phyloP scores from a whole-genome alignment of 2,113 vertebrate genomes.

The Myrmecophaga tridactyla region DNA sequence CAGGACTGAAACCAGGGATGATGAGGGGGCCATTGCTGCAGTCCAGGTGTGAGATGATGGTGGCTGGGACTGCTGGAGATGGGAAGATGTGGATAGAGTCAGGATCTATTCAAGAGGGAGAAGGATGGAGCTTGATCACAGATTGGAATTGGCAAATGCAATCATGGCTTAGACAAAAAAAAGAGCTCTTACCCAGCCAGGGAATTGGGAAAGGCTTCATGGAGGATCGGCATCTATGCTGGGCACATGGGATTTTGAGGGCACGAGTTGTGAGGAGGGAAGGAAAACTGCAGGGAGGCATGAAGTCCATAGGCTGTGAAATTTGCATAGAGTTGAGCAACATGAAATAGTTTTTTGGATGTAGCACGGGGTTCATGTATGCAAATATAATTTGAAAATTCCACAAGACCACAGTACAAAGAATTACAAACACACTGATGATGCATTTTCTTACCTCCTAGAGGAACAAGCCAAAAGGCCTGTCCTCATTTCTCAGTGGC shows the following conservation, averaged over 20 bases:
- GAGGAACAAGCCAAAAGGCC: not conserved
- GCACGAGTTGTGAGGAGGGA: not conserved
- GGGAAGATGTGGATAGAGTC: not conserved
- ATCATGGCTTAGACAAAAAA: not conserved
- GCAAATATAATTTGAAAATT: not conserved
- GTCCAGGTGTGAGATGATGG: not conserved
- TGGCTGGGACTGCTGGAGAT: too few species aligned
- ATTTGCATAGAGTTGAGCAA: not conserved
- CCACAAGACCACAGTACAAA: not conserved
- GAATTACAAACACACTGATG: not conserved
- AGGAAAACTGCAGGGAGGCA: not conserved
- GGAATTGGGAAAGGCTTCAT: not conserved
- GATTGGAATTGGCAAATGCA: not conserved
- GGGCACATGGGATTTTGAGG: not conserved
- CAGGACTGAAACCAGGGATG: not conserved
- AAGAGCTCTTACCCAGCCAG: not conserved
- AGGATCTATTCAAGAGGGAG: not conserved
- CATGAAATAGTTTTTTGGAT: not conserved
- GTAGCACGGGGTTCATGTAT: not conserved
- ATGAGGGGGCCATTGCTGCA: not conserved
- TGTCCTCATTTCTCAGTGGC: not conserved
- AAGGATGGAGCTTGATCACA: not conserved
- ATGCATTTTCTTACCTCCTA: not conserved
- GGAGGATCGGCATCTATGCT: fast-evolving
- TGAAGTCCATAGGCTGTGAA: not conserved